Conservation (phyloP, 2,113 vertebrate genomes). For the Hippocampus guttulatus region DNA sequence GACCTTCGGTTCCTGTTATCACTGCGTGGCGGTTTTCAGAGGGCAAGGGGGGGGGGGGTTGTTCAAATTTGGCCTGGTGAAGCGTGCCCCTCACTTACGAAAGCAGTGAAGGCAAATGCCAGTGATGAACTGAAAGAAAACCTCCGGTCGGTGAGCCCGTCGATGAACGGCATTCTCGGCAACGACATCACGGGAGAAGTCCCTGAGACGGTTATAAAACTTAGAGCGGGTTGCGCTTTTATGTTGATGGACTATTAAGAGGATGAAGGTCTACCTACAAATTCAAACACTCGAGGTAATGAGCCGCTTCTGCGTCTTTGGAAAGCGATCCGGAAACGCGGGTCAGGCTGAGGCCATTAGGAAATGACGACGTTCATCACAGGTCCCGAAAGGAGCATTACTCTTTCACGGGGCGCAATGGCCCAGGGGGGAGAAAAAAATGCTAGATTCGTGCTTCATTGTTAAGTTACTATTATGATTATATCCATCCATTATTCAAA, state of each 20-base stretch:
- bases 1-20: no score
- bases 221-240: not conserved
- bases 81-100: constrained; percentile 1
- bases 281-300: not conserved
- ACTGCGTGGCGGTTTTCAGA: no score
- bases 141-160: constrained; percentile 30
- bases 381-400: not conserved
- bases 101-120: constrained; percentile 11
- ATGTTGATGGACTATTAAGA: constrained; percentile 19
- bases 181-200: constrained; percentile 2
- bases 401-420: not conserved
- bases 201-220: constrained; percentile 5
- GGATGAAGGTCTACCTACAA: constrained; percentile 15
- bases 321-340: not conserved
- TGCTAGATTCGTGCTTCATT: not conserved
- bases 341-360: not conserved
- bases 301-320: not conserved
- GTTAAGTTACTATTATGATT: no score
- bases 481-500: no score
- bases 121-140: constrained; percentile 41
- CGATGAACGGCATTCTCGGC: constrained; percentile 14
- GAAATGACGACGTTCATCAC: not conserved
- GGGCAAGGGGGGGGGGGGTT: no score
- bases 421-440: not conserved
- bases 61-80: not conserved